Percentiles rank a stretch among this genome's conserved stretches.
phyloP scores from a whole-genome alignment of 2,113 vertebrate genomes.

The Donacobius atricapilla region DNA sequence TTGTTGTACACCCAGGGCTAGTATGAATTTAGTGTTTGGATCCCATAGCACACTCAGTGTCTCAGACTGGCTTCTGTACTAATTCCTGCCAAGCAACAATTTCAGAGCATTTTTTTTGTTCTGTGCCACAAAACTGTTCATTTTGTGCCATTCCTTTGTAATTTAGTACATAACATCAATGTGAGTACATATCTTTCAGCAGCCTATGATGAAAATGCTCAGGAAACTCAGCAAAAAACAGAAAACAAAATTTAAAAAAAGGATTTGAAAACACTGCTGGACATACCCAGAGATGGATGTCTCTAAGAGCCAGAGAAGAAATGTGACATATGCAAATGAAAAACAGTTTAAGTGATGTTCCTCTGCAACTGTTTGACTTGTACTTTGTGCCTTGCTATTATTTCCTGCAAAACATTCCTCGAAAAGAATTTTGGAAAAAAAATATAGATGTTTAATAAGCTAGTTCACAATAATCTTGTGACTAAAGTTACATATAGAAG shows the following conservation, averaged over 20 bases:
- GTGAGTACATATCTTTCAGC: not conserved
- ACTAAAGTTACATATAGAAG: not conserved
- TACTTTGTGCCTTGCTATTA: not conserved
- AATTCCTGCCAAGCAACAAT: not conserved
- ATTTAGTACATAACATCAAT: not conserved
- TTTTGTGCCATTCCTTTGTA: not conserved
- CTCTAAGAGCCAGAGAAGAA: not conserved
- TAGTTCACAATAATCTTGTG: not conserved
- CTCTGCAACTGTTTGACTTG: not conserved
- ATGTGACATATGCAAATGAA: not conserved
- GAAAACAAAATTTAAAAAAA: not conserved
- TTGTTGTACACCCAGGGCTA: not conserved
- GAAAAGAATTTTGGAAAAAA: not conserved
- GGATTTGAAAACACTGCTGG: not conserved
- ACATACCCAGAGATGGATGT: not conserved
- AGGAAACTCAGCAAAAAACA: not conserved
- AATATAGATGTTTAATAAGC: not conserved
- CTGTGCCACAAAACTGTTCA: not conserved
- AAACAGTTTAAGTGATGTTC: not conserved
- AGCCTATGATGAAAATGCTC: not conserved
- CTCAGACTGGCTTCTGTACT: conserved; percentile 1
- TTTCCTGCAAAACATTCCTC: not conserved
- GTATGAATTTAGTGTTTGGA: not conserved
- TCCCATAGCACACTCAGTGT: not conserved
- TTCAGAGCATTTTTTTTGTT: not conserved